Evolutionary conservation across 2,113 vertebrate genomes (phyloP), one percentile per base, ranked within the genome.

Genomic region (Bambusicola thoracicus): DNA sequence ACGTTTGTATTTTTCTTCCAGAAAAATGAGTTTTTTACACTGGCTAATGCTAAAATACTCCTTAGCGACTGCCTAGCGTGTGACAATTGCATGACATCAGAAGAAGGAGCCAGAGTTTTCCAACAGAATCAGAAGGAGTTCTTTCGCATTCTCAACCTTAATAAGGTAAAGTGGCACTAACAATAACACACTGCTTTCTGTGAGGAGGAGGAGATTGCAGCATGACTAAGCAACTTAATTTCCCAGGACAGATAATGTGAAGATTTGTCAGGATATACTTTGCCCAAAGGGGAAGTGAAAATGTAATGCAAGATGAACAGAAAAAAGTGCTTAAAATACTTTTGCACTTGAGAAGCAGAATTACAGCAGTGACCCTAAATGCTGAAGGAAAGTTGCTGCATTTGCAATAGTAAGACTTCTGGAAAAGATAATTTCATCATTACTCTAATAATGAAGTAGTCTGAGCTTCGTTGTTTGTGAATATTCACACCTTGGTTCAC

Each of bases 21-120:
- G 99, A 97, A 97, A 87, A 98, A 95, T 70, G 98, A 98, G 55
- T 97, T 98, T 79, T 92, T 97, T 74, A 96, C 94, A 3, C 56
- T 98, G 93, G 98, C 97, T 73, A 95, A 97, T 72, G 98, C 98
- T 93, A 97, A 97, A 94, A 90, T 99, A 96, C 96, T 99, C 92
- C 97, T 99, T 94, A 99, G 99, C 2, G 98, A 99, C 49, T 99
- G 99, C 96, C 96, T 99, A 96, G 99, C 99, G 3, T 99, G 99
- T 90, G 99, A 99, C 5, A 99, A 97, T 67, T 99, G 99, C 41
- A 93, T 99, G 74, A 99, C 99, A 1, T 95, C 98, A 1, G 98
- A 99, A 51, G 99, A 99, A 96, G 98, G 97, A 66, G 94, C 95
- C 87, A 98, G 97, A 95, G 98, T 99, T 92, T 98, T 98, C 76